Percentiles rank a stretch among this genome's conserved stretches.
Evolutionary conservation across 1,140 invertebrate species (phyloP).

Genomic region (Papilio dardanus): DNA sequence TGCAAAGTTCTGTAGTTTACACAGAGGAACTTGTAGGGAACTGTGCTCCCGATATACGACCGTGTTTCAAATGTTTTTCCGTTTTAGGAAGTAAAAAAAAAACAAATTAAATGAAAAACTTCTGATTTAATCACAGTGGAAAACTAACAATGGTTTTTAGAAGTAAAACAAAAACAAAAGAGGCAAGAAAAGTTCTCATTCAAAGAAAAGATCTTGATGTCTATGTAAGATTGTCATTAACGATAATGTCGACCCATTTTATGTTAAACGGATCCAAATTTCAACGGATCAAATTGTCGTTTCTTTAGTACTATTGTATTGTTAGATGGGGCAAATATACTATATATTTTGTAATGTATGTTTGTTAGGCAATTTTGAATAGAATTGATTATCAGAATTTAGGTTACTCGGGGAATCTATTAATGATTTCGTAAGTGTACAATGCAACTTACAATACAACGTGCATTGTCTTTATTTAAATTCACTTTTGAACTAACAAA

Average conservation of each 20-base stretch:
- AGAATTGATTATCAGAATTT: background rate
- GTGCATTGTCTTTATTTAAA: conserved; percentile 27
- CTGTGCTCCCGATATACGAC: background rate
- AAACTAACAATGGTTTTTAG: background rate
- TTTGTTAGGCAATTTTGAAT: too few species aligned
- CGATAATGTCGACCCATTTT: background rate
- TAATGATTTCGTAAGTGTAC: conserved; percentile 2
- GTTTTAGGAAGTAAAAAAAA: background rate
- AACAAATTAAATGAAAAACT: too few species aligned
- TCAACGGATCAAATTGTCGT: background rate
- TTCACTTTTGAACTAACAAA: background rate
- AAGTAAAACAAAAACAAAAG: background rate
- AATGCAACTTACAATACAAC: conserved; percentile 19
- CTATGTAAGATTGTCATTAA: background rate
- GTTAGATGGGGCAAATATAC: too few species aligned
- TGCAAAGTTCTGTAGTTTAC: background rate
- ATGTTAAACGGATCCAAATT: background rate
- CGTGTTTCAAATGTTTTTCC: background rate
- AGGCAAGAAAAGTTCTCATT: background rate
- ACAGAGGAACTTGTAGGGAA: background rate
- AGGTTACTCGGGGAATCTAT: conserved; percentile 10
- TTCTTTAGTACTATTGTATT: background rate
- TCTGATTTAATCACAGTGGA: background rate
- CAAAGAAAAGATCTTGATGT: background rate
- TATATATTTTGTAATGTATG: too few species aligned